A percentile compares a stretch with the other conserved stretches of the same genome.
phyloP scores from a whole-genome alignment of 2,888 invertebrate genomes.

The Pseudococcus jackbeardsleyi region DNA sequence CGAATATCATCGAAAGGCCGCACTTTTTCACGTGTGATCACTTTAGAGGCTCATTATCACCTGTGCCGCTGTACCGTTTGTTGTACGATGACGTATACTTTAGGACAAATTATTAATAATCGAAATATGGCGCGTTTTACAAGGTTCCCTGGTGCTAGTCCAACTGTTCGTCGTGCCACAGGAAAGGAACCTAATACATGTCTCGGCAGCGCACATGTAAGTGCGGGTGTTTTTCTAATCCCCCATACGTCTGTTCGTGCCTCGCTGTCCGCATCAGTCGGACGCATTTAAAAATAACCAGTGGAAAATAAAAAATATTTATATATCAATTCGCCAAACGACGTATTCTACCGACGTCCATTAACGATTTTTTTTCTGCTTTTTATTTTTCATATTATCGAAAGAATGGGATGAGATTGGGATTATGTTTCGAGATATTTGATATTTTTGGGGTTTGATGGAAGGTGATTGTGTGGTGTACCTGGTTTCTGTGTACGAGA shows the following conservation, averaged over 20 bases:
- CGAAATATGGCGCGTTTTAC: slow-evolving; percentile 56
- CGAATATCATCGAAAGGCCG: not conserved
- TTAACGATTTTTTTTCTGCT: not conserved
- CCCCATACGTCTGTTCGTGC: slow-evolving; percentile 38
- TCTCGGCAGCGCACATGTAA: slow-evolving; percentile 56
- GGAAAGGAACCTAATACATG: slow-evolving; percentile 55
- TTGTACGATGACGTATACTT: slow-evolving; percentile 33
- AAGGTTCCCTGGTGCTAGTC: slow-evolving; percentile 59
- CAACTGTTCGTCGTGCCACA: slow-evolving; percentile 53
- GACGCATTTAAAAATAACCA: slow-evolving; percentile 47
- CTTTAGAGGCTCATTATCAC: slow-evolving; percentile 55
- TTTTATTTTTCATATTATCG: not conserved
- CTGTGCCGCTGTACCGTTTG: slow-evolving; percentile 18
- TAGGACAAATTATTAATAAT: slow-evolving; percentile 53
- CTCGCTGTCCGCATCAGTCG: slow-evolving; percentile 7
- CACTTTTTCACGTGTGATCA: slow-evolving; percentile 16
- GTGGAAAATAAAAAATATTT: slow-evolving; percentile 54
- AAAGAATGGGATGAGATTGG: too few species aligned
- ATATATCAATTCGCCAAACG: slow-evolving; percentile 22
- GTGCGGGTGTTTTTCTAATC: slow-evolving; percentile 59
- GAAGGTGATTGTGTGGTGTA: too few species aligned
- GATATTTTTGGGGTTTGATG: too few species aligned
- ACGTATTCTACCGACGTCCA: not conserved
- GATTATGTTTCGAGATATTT: not conserved
- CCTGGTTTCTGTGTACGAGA: too few species aligned